phyloP scores from a whole-genome alignment of 1,140 invertebrate genomes.

The Drosophila grimshawi region DNA sequence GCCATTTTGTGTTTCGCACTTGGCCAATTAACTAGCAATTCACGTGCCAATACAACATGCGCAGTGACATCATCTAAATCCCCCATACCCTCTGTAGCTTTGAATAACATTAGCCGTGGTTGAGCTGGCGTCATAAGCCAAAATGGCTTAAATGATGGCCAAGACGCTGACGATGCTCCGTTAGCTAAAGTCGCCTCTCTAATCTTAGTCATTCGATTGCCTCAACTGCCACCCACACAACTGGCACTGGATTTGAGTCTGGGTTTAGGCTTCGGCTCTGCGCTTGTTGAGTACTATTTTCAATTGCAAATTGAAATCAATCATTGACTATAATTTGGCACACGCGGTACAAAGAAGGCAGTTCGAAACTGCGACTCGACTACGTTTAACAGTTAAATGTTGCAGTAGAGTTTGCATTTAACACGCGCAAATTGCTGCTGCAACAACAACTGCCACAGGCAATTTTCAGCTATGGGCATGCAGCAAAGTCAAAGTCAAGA shows the following conservation, averaged over 20 bases:
- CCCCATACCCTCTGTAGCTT: not conserved
- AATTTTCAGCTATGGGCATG: slow-evolving; percentile 40
- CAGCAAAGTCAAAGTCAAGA: slow-evolving; percentile 51
- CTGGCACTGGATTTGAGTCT: slow-evolving; percentile 46
- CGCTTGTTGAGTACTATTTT: slow-evolving; percentile 50
- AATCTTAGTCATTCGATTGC: slow-evolving; percentile 5
- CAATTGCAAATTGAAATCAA: slow-evolving; percentile 83
- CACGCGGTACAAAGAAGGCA: slow-evolving; percentile 46
- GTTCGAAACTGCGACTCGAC: slow-evolving; percentile 16
- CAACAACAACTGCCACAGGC: slow-evolving; percentile 57
- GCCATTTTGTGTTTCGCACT: slow-evolving; percentile 51
- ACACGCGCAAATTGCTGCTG: slow-evolving; percentile 78
- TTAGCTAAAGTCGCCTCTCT: not conserved
- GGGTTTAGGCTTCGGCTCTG: slow-evolving; percentile 9
- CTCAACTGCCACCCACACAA: slow-evolving; percentile 59
- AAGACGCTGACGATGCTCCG: slow-evolving; percentile 30
- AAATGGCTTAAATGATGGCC: slow-evolving; percentile 27
- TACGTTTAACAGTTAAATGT: slow-evolving; percentile 77
- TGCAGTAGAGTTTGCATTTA: slow-evolving; percentile 75
- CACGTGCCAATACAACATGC: slow-evolving; percentile 57
- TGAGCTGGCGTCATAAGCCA: slow-evolving; percentile 2
- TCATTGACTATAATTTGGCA: slow-evolving; percentile 82
- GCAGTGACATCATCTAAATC: slow-evolving; percentile 63
- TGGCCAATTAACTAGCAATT: slow-evolving; percentile 72
- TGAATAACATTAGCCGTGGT: slow-evolving; percentile 10